These are phyloP conservation scores for Hafferia zeledoni DNA, from an alignment of 2,797 vertebrate genomes.

Conservation along the genomic window DNA sequence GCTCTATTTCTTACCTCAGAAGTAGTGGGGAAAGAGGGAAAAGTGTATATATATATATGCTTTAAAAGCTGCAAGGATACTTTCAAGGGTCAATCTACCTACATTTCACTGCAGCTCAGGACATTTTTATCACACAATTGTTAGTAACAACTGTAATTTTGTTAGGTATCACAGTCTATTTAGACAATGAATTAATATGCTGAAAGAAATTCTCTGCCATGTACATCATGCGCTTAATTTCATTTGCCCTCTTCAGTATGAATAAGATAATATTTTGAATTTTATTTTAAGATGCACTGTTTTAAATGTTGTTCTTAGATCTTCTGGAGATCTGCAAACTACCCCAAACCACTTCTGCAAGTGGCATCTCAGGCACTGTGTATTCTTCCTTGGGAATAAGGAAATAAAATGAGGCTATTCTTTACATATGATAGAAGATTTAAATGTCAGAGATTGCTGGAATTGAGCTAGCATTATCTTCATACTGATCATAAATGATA, in stretches of 20 bases:
- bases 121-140: neutral
- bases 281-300: neutral
- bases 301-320: neutral
- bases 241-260: neutral
- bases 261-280: neutral
- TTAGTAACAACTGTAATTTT: neutral
- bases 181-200: neutral
- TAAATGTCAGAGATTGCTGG: constrained; percentile 18
- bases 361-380: neutral
- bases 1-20: neutral
- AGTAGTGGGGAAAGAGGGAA: neutral
- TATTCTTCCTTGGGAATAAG: neutral
- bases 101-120: neutral
- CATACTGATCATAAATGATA: neutral
- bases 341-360: neutral
- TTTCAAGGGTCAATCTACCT: neutral
- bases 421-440: neutral
- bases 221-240: neutral
- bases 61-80: neutral
- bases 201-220: neutral
- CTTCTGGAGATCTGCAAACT: neutral
- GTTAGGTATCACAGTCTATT: neutral
- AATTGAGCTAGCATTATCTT: neutral
- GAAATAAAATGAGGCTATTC: constrained; percentile 8
- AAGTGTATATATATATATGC: neutral